Base-by-base conservation (phyloP, 2,113 vertebrate species). In the Mionectes macconnelli region DNA sequence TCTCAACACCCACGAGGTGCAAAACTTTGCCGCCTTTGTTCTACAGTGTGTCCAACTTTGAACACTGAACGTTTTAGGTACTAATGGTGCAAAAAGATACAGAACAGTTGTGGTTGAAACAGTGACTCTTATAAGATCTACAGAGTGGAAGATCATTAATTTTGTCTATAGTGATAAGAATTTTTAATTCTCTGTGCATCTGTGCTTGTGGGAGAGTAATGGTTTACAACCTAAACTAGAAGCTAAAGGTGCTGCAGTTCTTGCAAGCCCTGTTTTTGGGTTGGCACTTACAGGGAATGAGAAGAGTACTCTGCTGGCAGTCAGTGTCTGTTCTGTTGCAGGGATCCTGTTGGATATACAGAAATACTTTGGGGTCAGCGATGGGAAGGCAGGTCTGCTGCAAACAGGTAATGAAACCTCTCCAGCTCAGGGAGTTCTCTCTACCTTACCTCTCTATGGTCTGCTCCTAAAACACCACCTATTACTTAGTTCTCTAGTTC, bases 341-440 rank as follows among this genome's bases (percentile, higher is more conserved):
- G 99, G 99, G 28, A 98, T 99, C 73, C 93, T 99, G 72, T 95
- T 98, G 20, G 98, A 99, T 49, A 97, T 99, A 87, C 98, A 99
- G 98, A 96, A 96, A 66, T 98, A 98, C 93, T 99, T 98, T 6
- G 3, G 53, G 0, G 98, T 99, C 12, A 90, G 94, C 0, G 99
- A 99, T 97, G 98, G 98, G 18, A 73, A 77, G 10, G 97, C 98
- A 16, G 99, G 99, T 63, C 97, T 99, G 49, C 95, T 99, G 96
- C 99, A 99, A 96, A 99, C 99, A 96, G 99, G 99, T 99, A 98
- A 98, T 30, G 56, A 75, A n/a, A 21, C 12, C 30, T 27, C 63
- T 68, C 49, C 12, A 27, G 8, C 50, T 28, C 52, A 35, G 28
- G 10, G 7, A n/a, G 17, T 6, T 91, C 23, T 12, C 19, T 52